Conservation (phyloP, 2,113 vertebrate genomes). For the Coregonus clupeaformis region DNA sequence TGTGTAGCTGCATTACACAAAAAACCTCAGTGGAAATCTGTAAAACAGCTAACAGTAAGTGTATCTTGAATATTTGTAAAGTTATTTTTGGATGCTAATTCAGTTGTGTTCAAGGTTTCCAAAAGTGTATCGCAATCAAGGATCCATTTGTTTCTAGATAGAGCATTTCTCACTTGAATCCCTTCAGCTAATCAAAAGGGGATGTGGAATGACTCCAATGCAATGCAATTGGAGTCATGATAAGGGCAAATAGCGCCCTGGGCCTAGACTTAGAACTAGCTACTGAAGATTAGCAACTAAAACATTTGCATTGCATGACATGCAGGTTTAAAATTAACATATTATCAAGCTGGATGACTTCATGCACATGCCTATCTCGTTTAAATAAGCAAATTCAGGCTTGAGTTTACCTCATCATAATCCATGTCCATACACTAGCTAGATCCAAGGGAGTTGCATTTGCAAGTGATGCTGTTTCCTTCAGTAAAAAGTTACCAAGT, state of each 20-base stretch:
- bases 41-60: no score
- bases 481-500: slow-evolving; percentile 8
- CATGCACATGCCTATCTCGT: neutral
- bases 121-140: no score
- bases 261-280: no score
- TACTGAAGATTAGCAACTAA: neutral
- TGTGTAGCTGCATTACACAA: no score
- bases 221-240: neutral
- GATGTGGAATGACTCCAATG: no score
- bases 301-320: neutral
- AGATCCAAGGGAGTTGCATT: slow-evolving; percentile 37
- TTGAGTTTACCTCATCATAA: slow-evolving; percentile 56
- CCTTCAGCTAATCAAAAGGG: no score
- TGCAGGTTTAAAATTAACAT: neutral
- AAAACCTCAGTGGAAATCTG: no score
- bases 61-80: no score
- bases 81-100: no score
- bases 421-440: slow-evolving; percentile 54
- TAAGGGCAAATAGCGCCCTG: neutral
- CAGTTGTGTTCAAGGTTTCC: no score
- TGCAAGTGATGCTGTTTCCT: slow-evolving; percentile 30
- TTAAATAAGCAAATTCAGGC: neutral
- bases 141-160: no score
- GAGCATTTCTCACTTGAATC: no score
- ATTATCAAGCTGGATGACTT: neutral